phyloP scores from a whole-genome alignment of 2,888 invertebrate species.

The Monopis laevigella region DNA sequence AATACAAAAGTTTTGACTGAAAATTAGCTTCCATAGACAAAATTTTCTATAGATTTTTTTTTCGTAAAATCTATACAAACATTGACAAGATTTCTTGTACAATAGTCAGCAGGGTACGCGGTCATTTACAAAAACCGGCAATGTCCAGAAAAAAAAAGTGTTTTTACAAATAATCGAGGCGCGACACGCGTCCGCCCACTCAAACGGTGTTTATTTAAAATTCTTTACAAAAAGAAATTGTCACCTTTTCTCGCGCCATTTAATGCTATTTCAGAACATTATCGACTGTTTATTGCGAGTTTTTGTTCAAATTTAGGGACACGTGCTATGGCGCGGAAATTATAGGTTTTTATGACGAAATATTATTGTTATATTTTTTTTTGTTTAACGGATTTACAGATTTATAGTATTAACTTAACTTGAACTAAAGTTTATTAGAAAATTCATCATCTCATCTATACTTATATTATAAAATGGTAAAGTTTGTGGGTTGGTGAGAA shows the following conservation, averaged over 20 bases:
- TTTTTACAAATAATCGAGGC: slow-evolving; percentile 58
- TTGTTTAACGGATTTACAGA: neutral
- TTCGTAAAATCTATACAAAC: no score
- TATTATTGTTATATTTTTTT: slow-evolving; percentile 19
- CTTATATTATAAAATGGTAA: no score
- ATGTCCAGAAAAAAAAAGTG: slow-evolving; percentile 38
- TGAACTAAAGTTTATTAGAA: no score
- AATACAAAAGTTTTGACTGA: neutral
- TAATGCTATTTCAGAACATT: slow-evolving; percentile 53
- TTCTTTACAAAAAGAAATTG: slow-evolving; percentile 48
- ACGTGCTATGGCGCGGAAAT: slow-evolving; percentile 57
- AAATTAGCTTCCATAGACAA: neutral
- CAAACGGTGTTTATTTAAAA: slow-evolving; percentile 65
- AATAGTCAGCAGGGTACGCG: neutral
- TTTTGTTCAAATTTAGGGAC: slow-evolving; percentile 24
- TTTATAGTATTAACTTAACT: no score
- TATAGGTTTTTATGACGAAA: slow-evolving; percentile 45
- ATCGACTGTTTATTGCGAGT: slow-evolving; percentile 20
- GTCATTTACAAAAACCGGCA: neutral
- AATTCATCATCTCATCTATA: no score
- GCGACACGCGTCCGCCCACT: slow-evolving; percentile 53
- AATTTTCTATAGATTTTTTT: no score
- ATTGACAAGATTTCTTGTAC: neutral
- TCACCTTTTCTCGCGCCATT: slow-evolving; percentile 62
- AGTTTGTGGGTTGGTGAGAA: no score